These are phyloP conservation scores for Philhelius pedissequus DNA, from an alignment of 2,888 invertebrate genomes.

Conservation along the genomic window DNA sequence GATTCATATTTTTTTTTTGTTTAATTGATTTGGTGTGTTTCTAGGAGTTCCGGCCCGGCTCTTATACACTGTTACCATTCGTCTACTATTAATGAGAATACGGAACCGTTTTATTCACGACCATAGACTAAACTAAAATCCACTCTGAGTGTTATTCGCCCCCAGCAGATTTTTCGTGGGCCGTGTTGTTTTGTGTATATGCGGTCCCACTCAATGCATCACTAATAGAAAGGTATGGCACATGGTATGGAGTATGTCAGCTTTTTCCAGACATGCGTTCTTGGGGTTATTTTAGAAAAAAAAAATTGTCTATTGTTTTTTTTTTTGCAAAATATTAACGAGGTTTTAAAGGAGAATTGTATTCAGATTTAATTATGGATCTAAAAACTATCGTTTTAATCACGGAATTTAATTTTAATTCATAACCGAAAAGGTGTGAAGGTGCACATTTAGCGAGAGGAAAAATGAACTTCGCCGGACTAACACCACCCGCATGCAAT, in stretches of 20 bases:
- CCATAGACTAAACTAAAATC: slow-evolving; percentile 45
- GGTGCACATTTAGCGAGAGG: slow-evolving; percentile 5
- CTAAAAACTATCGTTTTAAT: neutral
- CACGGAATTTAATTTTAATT: neutral
- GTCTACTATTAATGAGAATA: slow-evolving; percentile 15
- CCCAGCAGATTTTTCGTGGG: slow-evolving; percentile 17
- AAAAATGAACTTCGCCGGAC: slow-evolving; percentile 27
- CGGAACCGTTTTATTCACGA: slow-evolving; percentile 44
- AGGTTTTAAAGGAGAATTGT: neutral
- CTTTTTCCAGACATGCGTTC: slow-evolving; percentile 63
- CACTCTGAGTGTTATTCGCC: slow-evolving; percentile 66
- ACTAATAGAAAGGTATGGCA: slow-evolving; percentile 48
- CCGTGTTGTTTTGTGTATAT: slow-evolving; percentile 34
- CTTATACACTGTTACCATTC: neutral
- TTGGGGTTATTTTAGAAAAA: slow-evolving; percentile 10
- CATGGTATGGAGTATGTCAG: slow-evolving; percentile 61
- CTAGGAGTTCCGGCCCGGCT: slow-evolving; percentile 20
- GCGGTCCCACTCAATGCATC: slow-evolving; percentile 49
- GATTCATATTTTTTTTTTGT: neutral
- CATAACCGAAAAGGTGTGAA: neutral
- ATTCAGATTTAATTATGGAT: neutral
- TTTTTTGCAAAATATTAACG: neutral
- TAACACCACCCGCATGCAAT: slow-evolving; percentile 42
- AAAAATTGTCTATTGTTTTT: slow-evolving; percentile 21
- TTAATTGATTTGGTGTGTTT: slow-evolving; percentile 18